Conservation (phyloP, 2,888 invertebrate genomes). For the Stictocephala bisonia region DNA sequence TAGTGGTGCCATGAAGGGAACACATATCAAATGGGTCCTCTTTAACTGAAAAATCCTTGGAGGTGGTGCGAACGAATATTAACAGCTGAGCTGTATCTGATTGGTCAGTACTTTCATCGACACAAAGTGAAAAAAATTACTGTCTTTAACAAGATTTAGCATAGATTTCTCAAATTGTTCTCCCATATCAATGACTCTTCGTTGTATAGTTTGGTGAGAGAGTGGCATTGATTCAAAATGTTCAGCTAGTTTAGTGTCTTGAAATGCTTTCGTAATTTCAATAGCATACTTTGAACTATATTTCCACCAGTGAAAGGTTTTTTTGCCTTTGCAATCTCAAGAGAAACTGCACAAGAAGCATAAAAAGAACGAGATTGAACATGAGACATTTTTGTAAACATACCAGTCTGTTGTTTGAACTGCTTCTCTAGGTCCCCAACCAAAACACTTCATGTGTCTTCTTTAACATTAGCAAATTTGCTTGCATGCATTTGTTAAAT, state of each 20-base stretch:
- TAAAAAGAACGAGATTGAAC: slow-evolving; percentile 47
- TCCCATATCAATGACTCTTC: too few relatives aligned
- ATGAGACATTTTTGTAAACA: slow-evolving; percentile 42
- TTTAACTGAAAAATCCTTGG: slow-evolving; percentile 16
- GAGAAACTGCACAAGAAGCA: slow-evolving; percentile 22
- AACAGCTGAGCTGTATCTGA: too few relatives aligned
- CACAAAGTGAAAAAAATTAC: slow-evolving; percentile 36
- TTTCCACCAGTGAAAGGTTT: slow-evolving; percentile 48
- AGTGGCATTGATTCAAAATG: slow-evolving; percentile 51
- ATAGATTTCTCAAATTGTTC: slow-evolving; percentile 38
- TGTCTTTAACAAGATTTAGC: slow-evolving; percentile 33
- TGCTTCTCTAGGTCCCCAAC: slow-evolving; percentile 27
- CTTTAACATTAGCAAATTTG: slow-evolving; percentile 32
- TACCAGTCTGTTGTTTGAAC: too few relatives aligned
- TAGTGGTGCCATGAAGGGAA: too few relatives aligned
- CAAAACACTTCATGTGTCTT: too few relatives aligned
- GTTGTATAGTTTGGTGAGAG: slow-evolving; percentile 49
- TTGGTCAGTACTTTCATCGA: slow-evolving; percentile 45
- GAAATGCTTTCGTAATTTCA: slow-evolving; percentile 40
- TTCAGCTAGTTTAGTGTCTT: too few relatives aligned
- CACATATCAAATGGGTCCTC: too few relatives aligned
- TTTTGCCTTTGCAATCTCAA: too few relatives aligned
- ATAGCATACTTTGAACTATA: background rate
- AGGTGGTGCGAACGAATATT: slow-evolving; percentile 40
- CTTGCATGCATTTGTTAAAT: slow-evolving; percentile 44